Evolutionary conservation across 2,113 vertebrate genomes (phyloP).

Genomic region (Eudorcas thomsonii): DNA sequence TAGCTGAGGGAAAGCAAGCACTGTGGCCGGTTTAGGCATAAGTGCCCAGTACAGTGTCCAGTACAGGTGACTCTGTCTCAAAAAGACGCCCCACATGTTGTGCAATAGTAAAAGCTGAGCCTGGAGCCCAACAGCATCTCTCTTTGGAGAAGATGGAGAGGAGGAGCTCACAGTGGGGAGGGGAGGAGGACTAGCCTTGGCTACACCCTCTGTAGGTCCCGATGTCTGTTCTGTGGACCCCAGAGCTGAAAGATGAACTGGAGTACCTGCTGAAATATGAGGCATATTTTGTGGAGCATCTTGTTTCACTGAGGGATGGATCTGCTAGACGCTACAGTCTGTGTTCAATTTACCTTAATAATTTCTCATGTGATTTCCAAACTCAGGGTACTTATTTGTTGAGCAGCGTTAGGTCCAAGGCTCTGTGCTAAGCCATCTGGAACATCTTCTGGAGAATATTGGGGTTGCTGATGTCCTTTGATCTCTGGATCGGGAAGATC

Average conservation of each 20-base stretch:
- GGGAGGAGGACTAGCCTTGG: too few relatives aligned
- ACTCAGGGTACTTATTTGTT: not conserved
- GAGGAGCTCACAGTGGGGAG: not conserved
- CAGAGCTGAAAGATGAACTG: not conserved
- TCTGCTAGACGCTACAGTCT: not conserved
- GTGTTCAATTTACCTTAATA: not conserved
- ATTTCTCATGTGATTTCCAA: not conserved
- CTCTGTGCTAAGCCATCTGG: not conserved
- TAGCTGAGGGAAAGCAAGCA: not conserved
- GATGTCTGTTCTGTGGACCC: not conserved
- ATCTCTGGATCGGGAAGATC: not conserved
- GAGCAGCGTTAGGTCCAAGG: not conserved
- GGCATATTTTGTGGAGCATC: not conserved
- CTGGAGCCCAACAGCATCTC: not conserved
- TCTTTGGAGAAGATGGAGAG: not conserved
- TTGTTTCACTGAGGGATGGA: not conserved
- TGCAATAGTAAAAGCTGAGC: not conserved
- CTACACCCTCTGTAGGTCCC: not conserved
- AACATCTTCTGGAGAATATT: not conserved
- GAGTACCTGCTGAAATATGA: not conserved
- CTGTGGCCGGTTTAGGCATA: not conserved
- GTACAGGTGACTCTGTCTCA: not conserved
- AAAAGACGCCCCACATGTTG: not conserved
- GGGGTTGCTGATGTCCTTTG: not conserved
- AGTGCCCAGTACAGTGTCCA: not conserved